phyloP scores from a whole-genome alignment of 2,888 invertebrate genomes.

The Archips xylosteana region DNA sequence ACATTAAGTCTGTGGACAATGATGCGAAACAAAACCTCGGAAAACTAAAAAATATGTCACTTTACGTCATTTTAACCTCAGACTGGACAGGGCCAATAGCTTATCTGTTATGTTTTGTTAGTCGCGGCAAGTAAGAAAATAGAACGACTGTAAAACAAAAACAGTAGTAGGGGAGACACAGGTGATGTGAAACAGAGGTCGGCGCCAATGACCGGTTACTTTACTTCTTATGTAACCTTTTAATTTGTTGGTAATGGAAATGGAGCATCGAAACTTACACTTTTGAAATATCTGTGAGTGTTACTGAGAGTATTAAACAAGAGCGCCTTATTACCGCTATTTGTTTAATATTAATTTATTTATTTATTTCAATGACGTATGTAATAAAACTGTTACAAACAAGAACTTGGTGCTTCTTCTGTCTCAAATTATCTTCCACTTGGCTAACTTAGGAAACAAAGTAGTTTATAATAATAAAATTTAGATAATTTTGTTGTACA shows the following conservation, averaged over 20 bases:
- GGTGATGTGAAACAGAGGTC: constrained; percentile 17
- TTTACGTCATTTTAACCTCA: constrained; percentile 17
- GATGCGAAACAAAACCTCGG: constrained; percentile 14
- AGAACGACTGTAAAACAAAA: constrained; percentile 22
- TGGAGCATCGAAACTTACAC: neutral
- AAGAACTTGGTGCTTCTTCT: neutral
- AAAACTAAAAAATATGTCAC: constrained; percentile 5
- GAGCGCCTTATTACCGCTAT: neutral
- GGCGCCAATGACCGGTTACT: neutral
- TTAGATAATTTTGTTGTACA: neutral
- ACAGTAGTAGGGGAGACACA: constrained; percentile 19
- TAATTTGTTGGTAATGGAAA: neutral
- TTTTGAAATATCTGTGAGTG: neutral
- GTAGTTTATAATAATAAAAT: constrained; percentile 16
- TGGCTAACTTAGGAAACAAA: constrained; percentile 6
- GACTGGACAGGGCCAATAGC: constrained; percentile 30
- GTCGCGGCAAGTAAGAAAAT: constrained; percentile 16
- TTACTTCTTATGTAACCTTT: neutral
- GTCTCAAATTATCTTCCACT: neutral
- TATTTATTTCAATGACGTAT: neutral
- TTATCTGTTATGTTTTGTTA: constrained; percentile 4
- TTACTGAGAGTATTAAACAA: neutral
- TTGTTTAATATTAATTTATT: neutral
- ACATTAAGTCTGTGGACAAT: neutral
- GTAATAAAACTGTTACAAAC: neutral